A percentile compares a stretch with the other conserved stretches of the same genome.
Conservation (phyloP, 2,888 invertebrate species). For the Mamestra brassicae region DNA sequence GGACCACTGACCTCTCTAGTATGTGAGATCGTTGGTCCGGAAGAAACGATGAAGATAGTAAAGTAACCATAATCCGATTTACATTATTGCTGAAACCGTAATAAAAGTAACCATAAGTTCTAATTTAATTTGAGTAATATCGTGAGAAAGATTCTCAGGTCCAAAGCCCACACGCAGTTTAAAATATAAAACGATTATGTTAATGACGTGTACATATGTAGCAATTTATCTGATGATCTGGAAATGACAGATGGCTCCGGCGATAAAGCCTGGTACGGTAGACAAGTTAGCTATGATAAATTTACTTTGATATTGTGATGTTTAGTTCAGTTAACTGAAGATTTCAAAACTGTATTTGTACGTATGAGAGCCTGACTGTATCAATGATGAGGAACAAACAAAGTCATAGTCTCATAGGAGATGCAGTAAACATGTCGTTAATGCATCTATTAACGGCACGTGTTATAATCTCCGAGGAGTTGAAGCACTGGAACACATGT, state of each 20-base stretch:
- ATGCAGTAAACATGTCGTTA: slow-evolving; percentile 29
- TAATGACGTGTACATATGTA: slow-evolving; percentile 38
- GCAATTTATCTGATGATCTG: slow-evolving; percentile 52
- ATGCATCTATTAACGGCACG: slow-evolving; percentile 44
- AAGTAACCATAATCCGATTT: slow-evolving; percentile 9
- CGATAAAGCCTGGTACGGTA: slow-evolving; percentile 23
- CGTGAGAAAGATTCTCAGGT: slow-evolving; percentile 28
- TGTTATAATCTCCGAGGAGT: slow-evolving; percentile 35
- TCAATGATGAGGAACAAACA: slow-evolving; percentile 10
- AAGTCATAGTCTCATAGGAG: background rate
- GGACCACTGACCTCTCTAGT: slow-evolving; percentile 29
- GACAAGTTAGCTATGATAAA: slow-evolving; percentile 6
- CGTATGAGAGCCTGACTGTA: background rate
- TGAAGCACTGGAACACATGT: slow-evolving; percentile 51
- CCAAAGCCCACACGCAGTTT: slow-evolving; percentile 46
- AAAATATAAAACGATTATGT: slow-evolving; percentile 43
- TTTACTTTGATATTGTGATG: slow-evolving; percentile 1
- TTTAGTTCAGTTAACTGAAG: background rate
- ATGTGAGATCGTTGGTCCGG: slow-evolving; percentile 11
- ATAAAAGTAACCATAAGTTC: slow-evolving; percentile 23
- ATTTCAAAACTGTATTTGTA: background rate
- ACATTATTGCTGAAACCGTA: slow-evolving; percentile 14
- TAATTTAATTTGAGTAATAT: slow-evolving; percentile 28
- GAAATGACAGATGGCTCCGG: slow-evolving; percentile 35
- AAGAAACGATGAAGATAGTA: slow-evolving; percentile 12